A percentile compares a stretch with the other conserved stretches of the same genome.
phyloP scores from a whole-genome alignment of 30 jellyfish, hydroid and myxozoan species.

The Haliclystus octoradiatus region DNA sequence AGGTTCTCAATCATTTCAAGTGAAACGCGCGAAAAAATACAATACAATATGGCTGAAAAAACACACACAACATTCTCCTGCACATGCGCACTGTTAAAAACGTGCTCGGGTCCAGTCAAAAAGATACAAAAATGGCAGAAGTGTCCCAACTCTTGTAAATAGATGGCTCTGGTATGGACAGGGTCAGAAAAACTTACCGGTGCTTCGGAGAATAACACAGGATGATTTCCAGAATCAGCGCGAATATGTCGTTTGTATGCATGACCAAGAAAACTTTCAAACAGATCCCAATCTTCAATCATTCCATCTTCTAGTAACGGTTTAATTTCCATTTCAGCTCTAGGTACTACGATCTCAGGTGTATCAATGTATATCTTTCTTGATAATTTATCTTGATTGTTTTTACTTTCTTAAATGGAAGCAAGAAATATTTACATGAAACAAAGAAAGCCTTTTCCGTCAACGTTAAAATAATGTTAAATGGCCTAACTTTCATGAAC shows the following conservation, averaged over 20 bases:
- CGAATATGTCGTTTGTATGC: conserved; percentile 72
- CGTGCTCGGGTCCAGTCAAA: too few relatives aligned
- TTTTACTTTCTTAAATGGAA: neutral
- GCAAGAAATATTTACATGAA: neutral
- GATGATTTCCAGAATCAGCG: conserved; percentile 80
- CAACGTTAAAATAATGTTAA: too few relatives aligned
- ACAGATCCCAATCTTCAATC: conserved; percentile 90
- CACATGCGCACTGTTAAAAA: too few relatives aligned
- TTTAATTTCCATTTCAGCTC: conserved; percentile 74
- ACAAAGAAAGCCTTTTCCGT: neutral
- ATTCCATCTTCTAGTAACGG: conserved; percentile 83
- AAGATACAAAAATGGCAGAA: too few relatives aligned
- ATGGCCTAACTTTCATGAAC: too few relatives aligned
- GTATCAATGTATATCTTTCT: neutral
- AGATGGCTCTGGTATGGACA: too few relatives aligned
- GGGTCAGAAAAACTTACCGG: conserved; percentile 77
- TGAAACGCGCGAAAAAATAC: too few relatives aligned
- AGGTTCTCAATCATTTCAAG: too few relatives aligned
- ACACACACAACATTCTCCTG: too few relatives aligned
- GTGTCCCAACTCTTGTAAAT: too few relatives aligned
- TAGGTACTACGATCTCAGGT: conserved; percentile 21
- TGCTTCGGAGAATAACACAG: conserved; percentile 94
- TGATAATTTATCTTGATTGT: neutral
- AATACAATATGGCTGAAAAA: too few relatives aligned
- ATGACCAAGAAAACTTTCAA: conserved; percentile 78